Percentiles rank a stretch among this genome's conserved stretches.
Conservation (phyloP, 2,888 invertebrate genomes). For the Chrysotoxum bicinctum region DNA sequence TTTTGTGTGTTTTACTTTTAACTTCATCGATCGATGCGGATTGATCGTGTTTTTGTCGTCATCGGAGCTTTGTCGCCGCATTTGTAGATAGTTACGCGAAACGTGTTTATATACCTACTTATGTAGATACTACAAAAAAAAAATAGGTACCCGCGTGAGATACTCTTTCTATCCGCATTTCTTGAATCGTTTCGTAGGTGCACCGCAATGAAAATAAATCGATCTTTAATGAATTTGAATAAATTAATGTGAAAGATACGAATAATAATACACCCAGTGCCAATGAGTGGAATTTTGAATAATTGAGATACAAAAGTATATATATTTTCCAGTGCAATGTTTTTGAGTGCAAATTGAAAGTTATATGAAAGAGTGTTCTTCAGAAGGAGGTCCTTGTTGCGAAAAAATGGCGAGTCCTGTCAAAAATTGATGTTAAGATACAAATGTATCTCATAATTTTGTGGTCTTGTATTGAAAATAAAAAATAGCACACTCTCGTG, state of each 20-base stretch:
- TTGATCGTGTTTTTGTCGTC: conserved; percentile 38
- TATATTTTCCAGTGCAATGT: background rate
- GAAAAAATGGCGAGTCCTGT: conserved; percentile 65
- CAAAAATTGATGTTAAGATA: conserved; percentile 34
- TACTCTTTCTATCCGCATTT: conserved; percentile 38
- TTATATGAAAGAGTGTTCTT: background rate
- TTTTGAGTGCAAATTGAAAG: conserved; percentile 40
- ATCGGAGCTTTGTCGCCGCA: conserved; percentile 32
- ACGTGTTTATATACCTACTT: conserved; percentile 38
- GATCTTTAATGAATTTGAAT: conserved; percentile 36
- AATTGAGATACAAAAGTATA: conserved; percentile 7
- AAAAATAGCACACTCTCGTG: background rate
- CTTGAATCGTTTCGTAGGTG: conserved; percentile 21
- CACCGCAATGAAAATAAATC: conserved; percentile 19
- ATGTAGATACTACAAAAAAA: background rate
- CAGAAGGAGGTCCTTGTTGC: conserved; percentile 28
- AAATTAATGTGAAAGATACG: conserved; percentile 35
- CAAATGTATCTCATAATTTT: background rate
- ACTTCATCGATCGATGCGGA: conserved; percentile 37
- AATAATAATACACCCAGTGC: background rate
- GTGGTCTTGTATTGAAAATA: background rate
- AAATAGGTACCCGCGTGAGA: conserved; percentile 63
- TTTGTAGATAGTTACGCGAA: conserved; percentile 24
- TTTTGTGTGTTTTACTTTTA: conserved; percentile 5
- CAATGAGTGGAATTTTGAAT: conserved; percentile 13